Evolutionary conservation across 2,888 invertebrate species (phyloP), one percentile per base, ranked within the genome.

Genomic region (Spisula subtruncata): DNA sequence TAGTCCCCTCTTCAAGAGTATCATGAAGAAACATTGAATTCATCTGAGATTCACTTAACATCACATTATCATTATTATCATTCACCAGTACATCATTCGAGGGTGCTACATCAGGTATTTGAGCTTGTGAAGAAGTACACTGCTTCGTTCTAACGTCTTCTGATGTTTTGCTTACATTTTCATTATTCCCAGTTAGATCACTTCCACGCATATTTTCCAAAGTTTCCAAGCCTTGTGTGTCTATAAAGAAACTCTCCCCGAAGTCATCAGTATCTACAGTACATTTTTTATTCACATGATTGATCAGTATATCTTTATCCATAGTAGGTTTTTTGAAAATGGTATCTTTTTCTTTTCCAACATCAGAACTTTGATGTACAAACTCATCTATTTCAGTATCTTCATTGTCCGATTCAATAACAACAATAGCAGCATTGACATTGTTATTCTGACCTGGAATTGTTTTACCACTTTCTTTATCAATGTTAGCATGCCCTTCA

Each of bases 201-300:
- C 18, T 35, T 12, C 12, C 20, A 75, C 75, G 32, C 81, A 81
- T 14, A 83, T 83, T 85, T 86, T 79, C 85, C 46, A 87, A 41
- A 16, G 85, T 75, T 54, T 85, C 56, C 66, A 88, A 88, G 75
- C 91, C 93, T 91, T 95, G 96, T n/a, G 95, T 95, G 89, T 95
- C 94, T 29, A 96, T 51, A 35, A 94, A 86, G 88, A 96, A 95
- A 90, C 96, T 96, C 56, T 94, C 95, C 29, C 90, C 89, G 89
- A 95, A 95, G 0, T 94, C 93, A 86, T 75, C 75, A 32, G 6
- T 71, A 8, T 35, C 32, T 32, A 16, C 18, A 10, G 16, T 16
- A 75, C 35, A 25, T 16, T 32, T 25, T 66, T 25, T 66, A 25
- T 25, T 66, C 25, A 0, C 10, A 12, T 25, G 25, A 2, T 25